Evolutionary conservation across 2,797 vertebrate species (phyloP).

Genomic region (Phoebastria nigripes): DNA sequence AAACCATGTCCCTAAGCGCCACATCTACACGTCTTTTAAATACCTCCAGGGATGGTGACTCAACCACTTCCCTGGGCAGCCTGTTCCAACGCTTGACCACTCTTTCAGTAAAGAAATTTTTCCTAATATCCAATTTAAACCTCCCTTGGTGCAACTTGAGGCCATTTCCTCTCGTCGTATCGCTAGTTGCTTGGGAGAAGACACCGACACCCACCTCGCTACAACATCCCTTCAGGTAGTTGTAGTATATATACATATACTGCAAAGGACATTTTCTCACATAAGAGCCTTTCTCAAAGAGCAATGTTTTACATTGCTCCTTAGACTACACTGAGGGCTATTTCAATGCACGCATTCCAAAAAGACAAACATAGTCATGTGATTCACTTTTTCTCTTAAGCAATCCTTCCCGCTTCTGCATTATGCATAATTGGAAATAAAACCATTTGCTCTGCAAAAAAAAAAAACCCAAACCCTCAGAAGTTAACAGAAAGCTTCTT

Average conservation of each 20-base stretch:
- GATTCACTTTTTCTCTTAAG: not conserved
- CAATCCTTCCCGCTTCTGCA: not conserved
- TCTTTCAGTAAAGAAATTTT: too few species aligned
- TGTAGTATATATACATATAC: not conserved
- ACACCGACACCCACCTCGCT: too few species aligned
- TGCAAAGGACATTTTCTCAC: not conserved
- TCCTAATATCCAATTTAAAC: too few species aligned
- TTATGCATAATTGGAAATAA: not conserved
- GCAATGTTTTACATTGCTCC: not conserved
- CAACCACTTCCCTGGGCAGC: too few species aligned
- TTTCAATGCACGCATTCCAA: not conserved
- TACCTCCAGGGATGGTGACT: too few species aligned
- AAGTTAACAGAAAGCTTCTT: not conserved
- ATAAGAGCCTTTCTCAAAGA: not conserved
- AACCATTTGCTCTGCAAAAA: accelerated
- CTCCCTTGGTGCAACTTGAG: too few species aligned
- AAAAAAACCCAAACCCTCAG: not conserved
- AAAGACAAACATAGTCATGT: not conserved
- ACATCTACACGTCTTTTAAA: too few species aligned
- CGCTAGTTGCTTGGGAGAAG: too few species aligned
- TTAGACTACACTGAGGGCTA: not conserved
- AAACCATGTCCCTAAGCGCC: too few species aligned
- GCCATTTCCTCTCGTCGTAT: too few species aligned
- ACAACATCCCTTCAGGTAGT: too few species aligned
- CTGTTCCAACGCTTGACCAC: too few species aligned